A percentile compares a stretch with the other conserved stretches of the same genome.
phyloP scores from a whole-genome alignment of 1,140 invertebrate genomes.

The Diorhabda elongata region DNA sequence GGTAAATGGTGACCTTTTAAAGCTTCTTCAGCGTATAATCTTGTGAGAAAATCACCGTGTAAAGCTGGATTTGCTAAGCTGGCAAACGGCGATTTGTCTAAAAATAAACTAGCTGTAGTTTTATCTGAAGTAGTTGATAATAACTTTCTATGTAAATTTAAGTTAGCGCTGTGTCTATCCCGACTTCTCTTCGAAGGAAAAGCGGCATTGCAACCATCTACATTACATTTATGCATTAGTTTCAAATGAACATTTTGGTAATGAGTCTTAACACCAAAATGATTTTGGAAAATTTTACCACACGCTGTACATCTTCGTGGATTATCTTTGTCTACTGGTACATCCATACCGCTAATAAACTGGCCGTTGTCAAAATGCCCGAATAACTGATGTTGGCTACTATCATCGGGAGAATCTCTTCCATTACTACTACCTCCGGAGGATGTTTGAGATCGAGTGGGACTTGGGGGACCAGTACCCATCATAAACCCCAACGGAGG shows the following conservation, averaged over 20 bases:
- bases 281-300: constrained; percentile 90
- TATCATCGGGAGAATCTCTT: constrained; percentile 56
- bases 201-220: constrained; percentile 92
- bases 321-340: constrained; percentile 77
- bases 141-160: constrained; percentile 86
- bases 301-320: constrained; percentile 85
- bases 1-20: constrained; percentile 49
- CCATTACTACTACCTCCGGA: constrained; percentile 55
- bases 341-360: constrained; percentile 69
- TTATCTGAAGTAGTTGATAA: constrained; percentile 65
- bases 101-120: constrained; percentile 38
- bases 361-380: constrained; percentile 69
- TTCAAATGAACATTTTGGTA: constrained; percentile 95
- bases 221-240: constrained; percentile 92
- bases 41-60: constrained; percentile 74
- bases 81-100: constrained; percentile 49
- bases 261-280: constrained; percentile 92
- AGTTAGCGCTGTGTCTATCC: constrained; percentile 88
- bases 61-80: constrained; percentile 54
- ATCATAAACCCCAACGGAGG: constrained; percentile 47
- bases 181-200: constrained; percentile 93
- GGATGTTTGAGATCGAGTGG: constrained; percentile 55
- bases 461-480: constrained; percentile 49
- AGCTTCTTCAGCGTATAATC: constrained; percentile 68
- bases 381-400: constrained; percentile 56